phyloP scores from a whole-genome alignment of 2,888 invertebrate species.

The Trissoscelio sp. region DNA sequence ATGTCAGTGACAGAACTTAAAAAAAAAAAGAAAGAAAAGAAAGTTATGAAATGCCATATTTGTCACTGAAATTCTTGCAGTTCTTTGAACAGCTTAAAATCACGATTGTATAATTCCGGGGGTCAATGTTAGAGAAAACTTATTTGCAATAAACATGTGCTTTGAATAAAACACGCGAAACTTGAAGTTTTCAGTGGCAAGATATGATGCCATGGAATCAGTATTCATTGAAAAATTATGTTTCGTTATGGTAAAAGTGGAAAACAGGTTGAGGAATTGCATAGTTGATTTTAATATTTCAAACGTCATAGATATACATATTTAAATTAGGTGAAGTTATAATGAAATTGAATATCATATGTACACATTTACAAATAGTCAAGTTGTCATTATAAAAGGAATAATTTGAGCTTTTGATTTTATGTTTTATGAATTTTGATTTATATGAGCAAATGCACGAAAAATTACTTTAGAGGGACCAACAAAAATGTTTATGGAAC shows the following conservation, averaged over 20 bases:
- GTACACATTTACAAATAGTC: too few species aligned
- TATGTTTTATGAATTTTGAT: too few species aligned
- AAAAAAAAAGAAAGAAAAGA: not conserved
- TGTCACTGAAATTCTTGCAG: slow-evolving; percentile 65
- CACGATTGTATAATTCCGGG: slow-evolving; percentile 53
- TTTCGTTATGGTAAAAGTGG: slow-evolving; percentile 3
- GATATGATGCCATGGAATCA: slow-evolving; percentile 3
- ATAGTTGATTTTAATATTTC: slow-evolving; percentile 22
- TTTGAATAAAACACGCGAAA: slow-evolving; percentile 8
- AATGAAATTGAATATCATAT: slow-evolving; percentile 24
- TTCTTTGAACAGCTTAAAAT: slow-evolving; percentile 70
- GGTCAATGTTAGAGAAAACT: slow-evolving; percentile 36
- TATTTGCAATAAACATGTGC: not conserved
- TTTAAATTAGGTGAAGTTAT: slow-evolving; percentile 39
- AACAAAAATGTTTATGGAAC: too few species aligned
- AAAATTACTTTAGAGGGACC: too few species aligned
- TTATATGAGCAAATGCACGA: too few species aligned
- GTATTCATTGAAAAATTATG: slow-evolving; percentile 42
- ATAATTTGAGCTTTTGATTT: too few species aligned
- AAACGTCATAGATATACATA: slow-evolving; percentile 20
- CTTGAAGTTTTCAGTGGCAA: slow-evolving; percentile 17
- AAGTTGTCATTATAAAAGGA: too few species aligned
- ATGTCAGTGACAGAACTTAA: slow-evolving; percentile 25
- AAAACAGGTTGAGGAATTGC: slow-evolving; percentile 18
- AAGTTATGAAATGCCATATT: not conserved